Percentiles rank a stretch among this genome's conserved stretches.
Conservation (phyloP, 2,888 invertebrate genomes). For the Agrochola lychnidis region DNA sequence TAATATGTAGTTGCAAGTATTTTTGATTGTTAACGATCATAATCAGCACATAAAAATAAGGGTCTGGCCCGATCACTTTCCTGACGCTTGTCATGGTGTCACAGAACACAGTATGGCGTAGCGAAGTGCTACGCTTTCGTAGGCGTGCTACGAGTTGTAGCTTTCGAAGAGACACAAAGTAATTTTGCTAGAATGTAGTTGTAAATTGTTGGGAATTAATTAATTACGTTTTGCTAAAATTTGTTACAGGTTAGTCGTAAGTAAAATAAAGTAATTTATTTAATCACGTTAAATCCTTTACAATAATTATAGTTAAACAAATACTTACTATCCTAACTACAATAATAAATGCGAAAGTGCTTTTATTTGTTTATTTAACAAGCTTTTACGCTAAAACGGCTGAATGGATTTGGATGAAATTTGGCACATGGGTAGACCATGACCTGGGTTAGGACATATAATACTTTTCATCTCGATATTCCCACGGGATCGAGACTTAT, state of each 20-base stretch:
- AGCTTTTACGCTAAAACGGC: no score
- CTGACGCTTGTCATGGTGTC: not conserved
- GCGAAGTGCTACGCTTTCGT: slow-evolving; percentile 12
- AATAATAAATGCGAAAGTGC: no score
- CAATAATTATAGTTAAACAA: not conserved
- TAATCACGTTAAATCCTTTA: not conserved
- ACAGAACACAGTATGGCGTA: not conserved
- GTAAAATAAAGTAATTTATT: not conserved
- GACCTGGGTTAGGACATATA: no score
- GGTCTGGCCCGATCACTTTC: not conserved
- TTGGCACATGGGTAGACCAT: no score
- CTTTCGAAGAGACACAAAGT: not conserved
- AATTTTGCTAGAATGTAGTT: not conserved
- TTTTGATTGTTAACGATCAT: not conserved
- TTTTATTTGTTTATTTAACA: no score
- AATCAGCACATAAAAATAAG: not conserved
- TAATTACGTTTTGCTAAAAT: no score
- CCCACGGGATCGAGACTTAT: no score
- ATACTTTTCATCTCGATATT: no score
- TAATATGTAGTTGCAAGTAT: not conserved
- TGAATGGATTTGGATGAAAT: no score
- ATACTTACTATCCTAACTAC: not conserved
- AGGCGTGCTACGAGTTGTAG: not conserved
- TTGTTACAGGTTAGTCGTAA: not conserved
- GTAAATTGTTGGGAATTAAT: not conserved